Evolutionary conservation across 1,140 invertebrate species (phyloP).

Genomic region (Bombus sylvicola): DNA sequence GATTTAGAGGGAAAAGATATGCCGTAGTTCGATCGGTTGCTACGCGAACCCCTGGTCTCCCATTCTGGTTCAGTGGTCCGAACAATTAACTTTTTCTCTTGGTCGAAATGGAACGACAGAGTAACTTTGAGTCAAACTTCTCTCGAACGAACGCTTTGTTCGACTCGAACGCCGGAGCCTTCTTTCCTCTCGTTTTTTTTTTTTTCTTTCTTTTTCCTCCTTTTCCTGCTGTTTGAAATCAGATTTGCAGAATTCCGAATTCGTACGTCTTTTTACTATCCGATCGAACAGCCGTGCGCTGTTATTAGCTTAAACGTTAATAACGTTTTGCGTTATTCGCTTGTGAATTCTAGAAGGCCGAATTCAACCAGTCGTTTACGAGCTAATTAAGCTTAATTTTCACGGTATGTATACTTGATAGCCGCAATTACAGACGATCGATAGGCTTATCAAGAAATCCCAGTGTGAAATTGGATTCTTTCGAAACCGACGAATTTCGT

Average conservation of each 20-base stretch:
- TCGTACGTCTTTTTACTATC: too few species aligned
- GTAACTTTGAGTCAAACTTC: too few species aligned
- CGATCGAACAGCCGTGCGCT: too few species aligned
- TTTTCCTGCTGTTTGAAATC: too few species aligned
- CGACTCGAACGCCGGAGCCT: neutral
- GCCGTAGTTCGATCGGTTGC: neutral
- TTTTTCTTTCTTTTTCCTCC: too few species aligned
- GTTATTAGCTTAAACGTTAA: too few species aligned
- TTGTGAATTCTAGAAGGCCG: neutral
- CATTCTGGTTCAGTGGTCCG: neutral
- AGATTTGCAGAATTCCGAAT: neutral
- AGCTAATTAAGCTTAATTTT: slow-evolving; percentile 8
- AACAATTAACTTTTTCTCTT: neutral
- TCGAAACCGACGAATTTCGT: neutral
- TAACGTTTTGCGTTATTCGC: neutral
- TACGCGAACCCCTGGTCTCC: neutral
- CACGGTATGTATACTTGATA: neutral
- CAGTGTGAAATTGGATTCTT: slow-evolving; percentile 20
- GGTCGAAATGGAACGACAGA: neutral
- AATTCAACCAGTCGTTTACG: neutral
- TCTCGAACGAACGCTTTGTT: neutral
- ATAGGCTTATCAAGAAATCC: neutral
- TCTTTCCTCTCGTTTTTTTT: too few species aligned
- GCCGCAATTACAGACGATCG: slow-evolving; percentile 5
- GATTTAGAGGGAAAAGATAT: neutral